Evolutionary conservation across 2,797 vertebrate genomes (phyloP).

Genomic region (Artibeus lituratus): DNA sequence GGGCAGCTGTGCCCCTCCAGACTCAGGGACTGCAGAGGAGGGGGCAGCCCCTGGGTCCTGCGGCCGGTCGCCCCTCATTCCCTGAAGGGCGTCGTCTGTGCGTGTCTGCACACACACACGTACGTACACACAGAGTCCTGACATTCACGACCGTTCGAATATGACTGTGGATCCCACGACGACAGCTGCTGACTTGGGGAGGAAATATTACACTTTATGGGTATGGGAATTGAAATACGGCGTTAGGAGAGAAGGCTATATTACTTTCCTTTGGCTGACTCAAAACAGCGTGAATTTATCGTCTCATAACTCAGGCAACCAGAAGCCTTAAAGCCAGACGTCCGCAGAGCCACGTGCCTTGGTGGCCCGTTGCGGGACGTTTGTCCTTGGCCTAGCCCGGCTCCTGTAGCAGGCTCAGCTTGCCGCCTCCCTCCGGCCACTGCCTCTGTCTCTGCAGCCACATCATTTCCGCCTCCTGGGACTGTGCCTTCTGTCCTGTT

Average conservation of each 20-base stretch:
- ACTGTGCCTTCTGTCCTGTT: background rate
- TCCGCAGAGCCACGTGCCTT: background rate
- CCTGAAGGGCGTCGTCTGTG: background rate
- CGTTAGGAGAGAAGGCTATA: background rate
- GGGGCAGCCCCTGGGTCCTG: rapidly evolving
- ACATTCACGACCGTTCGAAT: background rate
- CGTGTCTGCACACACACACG: background rate
- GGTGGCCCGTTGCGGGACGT: background rate
- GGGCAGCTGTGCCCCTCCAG: background rate
- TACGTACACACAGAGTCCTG: background rate
- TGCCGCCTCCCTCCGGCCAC: too few relatives aligned
- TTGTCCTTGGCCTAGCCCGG: background rate
- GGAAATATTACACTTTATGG: background rate
- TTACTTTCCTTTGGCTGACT: background rate
- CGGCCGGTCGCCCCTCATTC: too few relatives aligned
- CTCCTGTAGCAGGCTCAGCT: rapidly evolving
- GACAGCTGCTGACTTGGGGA: background rate
- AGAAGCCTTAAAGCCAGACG: background rate
- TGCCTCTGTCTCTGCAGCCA: too few relatives aligned
- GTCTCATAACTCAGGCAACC: background rate
- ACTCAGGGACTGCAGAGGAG: too few relatives aligned
- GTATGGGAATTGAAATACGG: background rate
- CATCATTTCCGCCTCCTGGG: background rate
- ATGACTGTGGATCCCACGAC: background rate
- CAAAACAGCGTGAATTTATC: background rate